Base-by-base conservation (phyloP, 2,113 vertebrate genomes). In the Corythaixoides concolor region DNA sequence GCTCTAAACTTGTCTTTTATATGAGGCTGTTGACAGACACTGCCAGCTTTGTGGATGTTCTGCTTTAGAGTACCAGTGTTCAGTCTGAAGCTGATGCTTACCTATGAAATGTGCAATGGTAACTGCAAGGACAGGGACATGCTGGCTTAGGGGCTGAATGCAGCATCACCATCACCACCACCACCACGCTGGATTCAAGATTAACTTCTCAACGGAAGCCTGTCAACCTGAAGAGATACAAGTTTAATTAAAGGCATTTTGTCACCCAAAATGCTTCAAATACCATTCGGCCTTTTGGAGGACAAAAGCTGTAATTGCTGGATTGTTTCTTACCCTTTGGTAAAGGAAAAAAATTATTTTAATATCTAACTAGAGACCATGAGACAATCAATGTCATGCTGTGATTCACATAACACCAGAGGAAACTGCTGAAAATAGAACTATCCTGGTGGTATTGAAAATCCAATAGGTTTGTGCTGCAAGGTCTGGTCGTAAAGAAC, bases 401-500 rank as follows among this genome's bases (percentile, higher is more conserved):
- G 41, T 92, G 45, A 84, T 92, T 92, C 75, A 77, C 8, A 43
- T 4, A 93, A 55, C 52, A 13, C 63, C 47, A 64, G 43, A 33
- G 22, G 41, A 96, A 95, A 94, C n/a, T 77, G 73, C 60, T 80
- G 75, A 89, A 88, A 39, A 74, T 62, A 92, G 8, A 32, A 45
- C 35, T 77, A 75, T 60, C 72, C 87, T 92, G 74, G 84, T 45
- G 55, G 53, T 63, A 73, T 16, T 90, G 84, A 92, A 97, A 90
- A 95, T 79, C 68, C 60, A 97, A 64, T 35, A 93, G 35, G 22
- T 27, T 95, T 96, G 39, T 91, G 85, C 35, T 96, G 55, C 86
- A 76, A 95, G 85, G 62, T 43, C 23, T 72, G 79, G 60, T 88
- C 77, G 83, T 77, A 89, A 80, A 94, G 50, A 30, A 79, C 62